phyloP scores from a whole-genome alignment of 2,888 invertebrate species.

The Diplolepis rosae region DNA sequence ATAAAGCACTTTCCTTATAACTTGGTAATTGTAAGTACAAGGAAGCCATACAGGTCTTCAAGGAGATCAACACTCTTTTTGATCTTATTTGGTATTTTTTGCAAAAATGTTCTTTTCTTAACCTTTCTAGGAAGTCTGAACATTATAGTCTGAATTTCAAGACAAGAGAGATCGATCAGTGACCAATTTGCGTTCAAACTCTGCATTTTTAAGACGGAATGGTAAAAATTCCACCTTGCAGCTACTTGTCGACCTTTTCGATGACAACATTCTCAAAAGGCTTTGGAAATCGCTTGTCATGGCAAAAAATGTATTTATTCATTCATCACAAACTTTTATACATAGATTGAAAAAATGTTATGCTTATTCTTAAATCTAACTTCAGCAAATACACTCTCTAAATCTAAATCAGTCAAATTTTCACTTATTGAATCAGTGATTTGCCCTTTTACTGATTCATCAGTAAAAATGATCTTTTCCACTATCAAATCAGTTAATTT shows the following conservation, averaged over 20 bases:
- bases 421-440: too few relatives aligned
- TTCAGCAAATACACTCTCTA: too few relatives aligned
- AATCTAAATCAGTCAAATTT: too few relatives aligned
- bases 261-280: not conserved
- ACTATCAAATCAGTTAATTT: too few relatives aligned
- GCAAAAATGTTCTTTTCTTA: not conserved
- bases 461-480: too few relatives aligned
- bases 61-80: conserved; percentile 14
- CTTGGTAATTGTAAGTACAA: not conserved
- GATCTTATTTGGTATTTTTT: not conserved
- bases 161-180: not conserved
- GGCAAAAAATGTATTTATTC: not conserved
- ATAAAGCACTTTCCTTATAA: not conserved
- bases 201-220: not conserved
- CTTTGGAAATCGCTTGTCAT: not conserved
- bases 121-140: not conserved
- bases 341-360: too few relatives aligned
- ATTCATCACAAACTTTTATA: not conserved
- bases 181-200: too few relatives aligned
- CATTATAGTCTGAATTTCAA: not conserved
- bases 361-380: too few relatives aligned
- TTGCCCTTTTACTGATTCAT: too few relatives aligned
- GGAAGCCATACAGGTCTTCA: not conserved
- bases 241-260: conserved; percentile 13
- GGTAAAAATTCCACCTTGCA: not conserved